Percentiles rank a stretch among this genome's conserved stretches.
Evolutionary conservation across 2,888 invertebrate species (phyloP).

Genomic region (Dasypogon diadema): DNA sequence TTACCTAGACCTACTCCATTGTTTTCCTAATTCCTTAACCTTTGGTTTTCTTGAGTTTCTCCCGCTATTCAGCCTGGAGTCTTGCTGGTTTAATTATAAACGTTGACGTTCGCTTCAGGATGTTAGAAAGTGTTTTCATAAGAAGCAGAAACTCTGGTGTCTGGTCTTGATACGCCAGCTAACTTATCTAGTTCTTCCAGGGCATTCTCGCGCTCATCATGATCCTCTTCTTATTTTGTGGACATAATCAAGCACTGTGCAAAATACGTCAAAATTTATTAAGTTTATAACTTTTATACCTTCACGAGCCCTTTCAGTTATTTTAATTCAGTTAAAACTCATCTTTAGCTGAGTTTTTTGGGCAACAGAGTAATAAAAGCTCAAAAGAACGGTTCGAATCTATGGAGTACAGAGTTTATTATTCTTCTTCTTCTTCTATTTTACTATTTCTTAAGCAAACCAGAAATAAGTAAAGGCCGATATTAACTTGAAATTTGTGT

Average conservation of each 20-base stretch:
- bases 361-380: too few relatives aligned
- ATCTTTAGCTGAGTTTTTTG: too few relatives aligned
- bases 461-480: too few relatives aligned
- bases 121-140: slow-evolving; percentile 69
- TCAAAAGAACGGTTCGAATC: too few relatives aligned
- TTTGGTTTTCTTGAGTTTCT: slow-evolving; percentile 69
- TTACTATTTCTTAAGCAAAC: too few relatives aligned
- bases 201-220: slow-evolving; percentile 64
- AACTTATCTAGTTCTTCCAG: slow-evolving; percentile 66
- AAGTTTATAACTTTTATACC: slow-evolving; percentile 68
- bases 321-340: slow-evolving; percentile 65
- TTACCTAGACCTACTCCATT: too few relatives aligned
- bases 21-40: too few relatives aligned
- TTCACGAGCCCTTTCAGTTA: slow-evolving; percentile 66
- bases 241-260: slow-evolving; percentile 66
- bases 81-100: slow-evolving; percentile 72
- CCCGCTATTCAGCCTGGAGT: slow-evolving; percentile 69
- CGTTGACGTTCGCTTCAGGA: slow-evolving; percentile 70
- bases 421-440: too few relatives aligned
- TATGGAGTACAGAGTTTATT: too few relatives aligned
- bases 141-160: slow-evolving; percentile 65
- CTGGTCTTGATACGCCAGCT: slow-evolving; percentile 64
- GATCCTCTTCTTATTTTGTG: slow-evolving; percentile 63
- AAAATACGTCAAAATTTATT: slow-evolving; percentile 65
- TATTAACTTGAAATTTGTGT: too few relatives aligned